Base-by-base conservation (phyloP, 35 echinoderm and acorn worm genomes). In the Amphiura filiformis region DNA sequence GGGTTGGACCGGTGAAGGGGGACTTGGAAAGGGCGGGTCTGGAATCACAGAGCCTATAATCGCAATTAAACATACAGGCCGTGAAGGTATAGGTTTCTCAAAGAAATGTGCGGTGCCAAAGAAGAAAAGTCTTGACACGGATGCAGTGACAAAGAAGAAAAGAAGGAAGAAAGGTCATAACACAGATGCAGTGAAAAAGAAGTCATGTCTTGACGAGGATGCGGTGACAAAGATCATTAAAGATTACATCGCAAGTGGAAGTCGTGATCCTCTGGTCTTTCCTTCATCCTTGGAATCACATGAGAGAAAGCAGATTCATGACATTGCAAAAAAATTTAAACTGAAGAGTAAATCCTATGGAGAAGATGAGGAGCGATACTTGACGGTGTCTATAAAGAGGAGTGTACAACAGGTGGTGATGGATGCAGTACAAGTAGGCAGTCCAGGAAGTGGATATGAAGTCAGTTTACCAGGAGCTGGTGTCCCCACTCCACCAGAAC, bases 1-100 rank as follows among this genome's bases (percentile, higher is more conserved):
- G 89, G 89, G 89, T 26, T 91, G 89, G 89, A 91, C 7, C 20
- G 89, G 89, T 5, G 36, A 87, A 35, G 89, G 89, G 1, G 89
- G 81, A 34, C 47, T 91, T 14, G 89, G 65, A 0, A 91, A 85
- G 35, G n/a, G n/a, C n/a, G 75, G 75, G 30, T 35, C 39, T 28
- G 89, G 89, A 1, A 91, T 85, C 34, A 56, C 82, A 52, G 39
- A 57, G 23, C 89, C 89, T 41, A 83, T 91, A 23, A 77, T 85
- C 34, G 70, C 70, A n/a, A 91, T 39, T 20, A 70, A 76, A 33
- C 65, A 87, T 31, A 78, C 75, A 26, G 1, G 41, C 31, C 22
- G 40, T 1, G 76, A 84, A 40, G 89, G 89, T 1, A 65, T 91
- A 30, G 89, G 89, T 18, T 91, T 39, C n/a, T n/a, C n/a, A 32